Evolutionary conservation across 2,113 vertebrate genomes (phyloP), one percentile per base, ranked within the genome.

Genomic region (Riparia riparia): DNA sequence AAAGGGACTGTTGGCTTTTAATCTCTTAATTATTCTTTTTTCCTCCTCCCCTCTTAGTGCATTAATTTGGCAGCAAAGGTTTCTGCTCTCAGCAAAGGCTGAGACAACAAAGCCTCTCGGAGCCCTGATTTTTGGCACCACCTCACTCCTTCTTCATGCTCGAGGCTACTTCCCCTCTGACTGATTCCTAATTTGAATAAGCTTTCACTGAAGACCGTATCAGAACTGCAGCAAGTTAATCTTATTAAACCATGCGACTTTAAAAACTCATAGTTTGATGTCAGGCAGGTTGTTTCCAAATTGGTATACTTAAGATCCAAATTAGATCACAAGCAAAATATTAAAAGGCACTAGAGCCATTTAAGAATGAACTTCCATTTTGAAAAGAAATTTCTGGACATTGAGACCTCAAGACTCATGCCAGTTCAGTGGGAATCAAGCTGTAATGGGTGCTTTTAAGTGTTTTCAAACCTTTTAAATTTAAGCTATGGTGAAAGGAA

Each of bases 111-210:
- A 90, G 89, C 26, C 60, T 89, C 80, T 45, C 0, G 1, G 63
- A 95, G 86, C 54, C 32, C 64, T 4, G 2, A 10, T 28, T 94
- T 86, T 77, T 97, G 86, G 94, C 91, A 96, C 61, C 73, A 58
- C 90, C 86, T 93, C 94, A 61, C 32, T 90, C 61, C 54, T 91
- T 49, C 77, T 80, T 96, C 77, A 74, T 74, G 58, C 74, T 89
- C 95, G 72, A 96, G 89, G 77, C 91, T 89, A 90, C 85, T 95
- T 96, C 51, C 57, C 80, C 51, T 84, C 82, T 57, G 85, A 91
- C 54, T 90, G 88, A 85, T 90, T 91, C 66, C 78, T 93, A 91
- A 92, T 92, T 92, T 78, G 68, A 94, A 92, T 83, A 90, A 96
- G 85, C 80, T 92, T 90, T 89, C 90, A 78, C 64, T 74, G 56